phyloP scores from a whole-genome alignment of 1,140 invertebrate species.

The Dysdera silvatica region DNA sequence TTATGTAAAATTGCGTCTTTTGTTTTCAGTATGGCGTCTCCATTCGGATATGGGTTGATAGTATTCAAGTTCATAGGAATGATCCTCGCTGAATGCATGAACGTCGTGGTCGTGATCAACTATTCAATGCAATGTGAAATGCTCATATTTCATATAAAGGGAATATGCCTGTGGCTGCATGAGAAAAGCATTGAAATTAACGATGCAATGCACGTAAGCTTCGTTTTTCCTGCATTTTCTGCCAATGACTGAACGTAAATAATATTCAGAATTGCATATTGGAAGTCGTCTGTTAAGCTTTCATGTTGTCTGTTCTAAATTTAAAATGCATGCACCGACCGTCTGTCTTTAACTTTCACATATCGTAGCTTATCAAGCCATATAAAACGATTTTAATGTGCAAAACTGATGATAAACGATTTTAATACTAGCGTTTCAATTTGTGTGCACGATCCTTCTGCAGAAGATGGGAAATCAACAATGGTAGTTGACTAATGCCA shows the following conservation, averaged over 20 bases:
- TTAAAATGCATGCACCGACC: too few relatives aligned
- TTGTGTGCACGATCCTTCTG: too few relatives aligned
- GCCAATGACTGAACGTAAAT: not conserved
- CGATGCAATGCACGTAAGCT: constrained; percentile 44
- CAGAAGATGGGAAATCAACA: too few relatives aligned
- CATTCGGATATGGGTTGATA: constrained; percentile 14
- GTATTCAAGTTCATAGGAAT: constrained; percentile 5
- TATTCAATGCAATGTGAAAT: constrained; percentile 46
- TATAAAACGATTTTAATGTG: too few relatives aligned
- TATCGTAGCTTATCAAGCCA: too few relatives aligned
- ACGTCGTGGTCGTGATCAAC: constrained; percentile 43
- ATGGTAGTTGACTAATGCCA: too few relatives aligned
- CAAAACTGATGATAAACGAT: too few relatives aligned
- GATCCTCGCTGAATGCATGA: constrained; percentile 9
- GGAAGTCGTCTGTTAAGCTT: too few relatives aligned
- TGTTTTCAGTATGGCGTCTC: not conserved
- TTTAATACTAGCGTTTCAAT: too few relatives aligned
- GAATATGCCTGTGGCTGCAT: constrained; percentile 39
- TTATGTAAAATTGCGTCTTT: not conserved
- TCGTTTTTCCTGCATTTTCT: not conserved
- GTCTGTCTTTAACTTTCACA: too few relatives aligned
- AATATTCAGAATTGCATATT: too few relatives aligned
- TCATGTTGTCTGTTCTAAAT: too few relatives aligned
- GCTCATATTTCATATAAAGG: constrained; percentile 42
- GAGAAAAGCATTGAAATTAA: constrained; percentile 44